Evolutionary conservation across 2,797 vertebrate species (phyloP).

Genomic region (Arctocebus calabarensis): DNA sequence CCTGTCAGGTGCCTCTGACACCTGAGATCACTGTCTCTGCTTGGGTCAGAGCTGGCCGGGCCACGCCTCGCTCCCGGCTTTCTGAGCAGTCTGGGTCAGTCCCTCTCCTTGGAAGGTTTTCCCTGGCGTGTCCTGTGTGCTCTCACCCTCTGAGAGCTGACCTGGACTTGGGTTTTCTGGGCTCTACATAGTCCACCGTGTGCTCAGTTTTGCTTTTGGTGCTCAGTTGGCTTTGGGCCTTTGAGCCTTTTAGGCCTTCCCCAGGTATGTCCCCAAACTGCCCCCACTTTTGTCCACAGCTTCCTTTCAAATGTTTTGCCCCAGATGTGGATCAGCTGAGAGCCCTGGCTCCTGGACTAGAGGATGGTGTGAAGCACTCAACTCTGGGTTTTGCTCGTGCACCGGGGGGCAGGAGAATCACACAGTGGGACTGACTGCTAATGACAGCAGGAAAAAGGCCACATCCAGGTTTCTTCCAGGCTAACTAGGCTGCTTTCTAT

Average conservation of each 20-base stretch:
- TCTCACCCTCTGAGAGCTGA: not conserved
- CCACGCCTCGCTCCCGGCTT: fast-evolving
- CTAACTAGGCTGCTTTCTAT: not conserved
- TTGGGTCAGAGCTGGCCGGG: fast-evolving
- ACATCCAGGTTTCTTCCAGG: not conserved
- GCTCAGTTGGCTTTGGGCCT: not conserved
- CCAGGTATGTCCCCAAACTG: not conserved
- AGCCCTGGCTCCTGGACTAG: not conserved
- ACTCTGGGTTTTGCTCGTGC: not conserved
- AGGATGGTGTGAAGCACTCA: not conserved
- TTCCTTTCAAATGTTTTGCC: not conserved
- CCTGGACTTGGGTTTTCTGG: not conserved
- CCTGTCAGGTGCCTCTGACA: not conserved
- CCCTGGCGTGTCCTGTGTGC: not conserved
- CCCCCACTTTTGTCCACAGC: not conserved
- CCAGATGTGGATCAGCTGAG: not conserved
- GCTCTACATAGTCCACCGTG: fast-evolving
- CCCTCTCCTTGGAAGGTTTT: not conserved
- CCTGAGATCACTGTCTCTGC: not conserved
- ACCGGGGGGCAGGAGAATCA: not conserved
- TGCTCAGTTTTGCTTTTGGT: not conserved
- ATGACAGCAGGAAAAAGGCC: not conserved
- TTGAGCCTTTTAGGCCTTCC: not conserved
- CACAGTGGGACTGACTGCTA: not conserved
- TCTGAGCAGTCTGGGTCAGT: not conserved